Conservation (phyloP, 2,113 vertebrate genomes). For the Oreochromis aureus region DNA sequence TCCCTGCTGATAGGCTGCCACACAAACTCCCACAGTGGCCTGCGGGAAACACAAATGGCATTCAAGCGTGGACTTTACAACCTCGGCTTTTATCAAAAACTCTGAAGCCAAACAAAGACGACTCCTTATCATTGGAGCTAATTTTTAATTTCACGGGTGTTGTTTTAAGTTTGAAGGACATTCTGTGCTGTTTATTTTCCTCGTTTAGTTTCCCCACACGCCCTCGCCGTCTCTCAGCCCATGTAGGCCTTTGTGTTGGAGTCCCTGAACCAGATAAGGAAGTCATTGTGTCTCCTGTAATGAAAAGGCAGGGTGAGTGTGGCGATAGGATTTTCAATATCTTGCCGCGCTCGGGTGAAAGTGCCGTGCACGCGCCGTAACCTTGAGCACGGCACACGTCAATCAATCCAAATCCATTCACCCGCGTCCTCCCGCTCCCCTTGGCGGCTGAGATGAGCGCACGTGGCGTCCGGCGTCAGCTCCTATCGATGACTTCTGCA, state of each 20-base stretch:
- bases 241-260: neutral
- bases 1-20: neutral
- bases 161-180: conserved; percentile 18
- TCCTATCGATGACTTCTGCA: neutral
- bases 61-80: neutral
- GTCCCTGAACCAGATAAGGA: conserved; percentile 42
- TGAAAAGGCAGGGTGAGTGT: conserved; percentile 22
- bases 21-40: neutral
- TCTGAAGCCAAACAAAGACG: neutral
- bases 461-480: neutral
- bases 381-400: neutral
- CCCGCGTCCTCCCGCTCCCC: neutral
- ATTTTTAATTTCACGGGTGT: conserved; percentile 1
- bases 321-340: conserved; percentile 36
- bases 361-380: neutral
- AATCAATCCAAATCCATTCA: neutral
- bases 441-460: neutral
- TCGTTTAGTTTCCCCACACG: neutral
- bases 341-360: neutral
- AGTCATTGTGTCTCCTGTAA: conserved; percentile 34
- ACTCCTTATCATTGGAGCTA: neutral
- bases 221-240: neutral
- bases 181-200: neutral
- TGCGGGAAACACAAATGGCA: neutral
- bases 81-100: neutral